These are phyloP conservation scores for Neolamprologus falcicula DNA, from an alignment of 2,113 vertebrate genomes.

Conservation along the genomic window DNA sequence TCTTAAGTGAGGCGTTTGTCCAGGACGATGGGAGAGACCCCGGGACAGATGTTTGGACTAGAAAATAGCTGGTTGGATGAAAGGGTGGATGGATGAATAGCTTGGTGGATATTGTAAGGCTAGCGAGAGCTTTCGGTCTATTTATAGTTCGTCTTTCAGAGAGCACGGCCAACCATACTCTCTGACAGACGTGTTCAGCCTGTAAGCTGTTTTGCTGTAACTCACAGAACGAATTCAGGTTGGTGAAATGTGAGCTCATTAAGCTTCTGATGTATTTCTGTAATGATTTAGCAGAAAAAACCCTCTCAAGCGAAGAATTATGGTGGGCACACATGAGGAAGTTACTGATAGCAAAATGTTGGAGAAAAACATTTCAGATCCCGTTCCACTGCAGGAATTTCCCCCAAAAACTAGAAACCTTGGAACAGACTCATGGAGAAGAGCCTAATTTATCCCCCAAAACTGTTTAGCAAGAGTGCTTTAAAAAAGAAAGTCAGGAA, in stretches of 20 bases:
- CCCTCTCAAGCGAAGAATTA: accelerated
- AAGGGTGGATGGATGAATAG: accelerated
- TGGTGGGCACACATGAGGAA: not conserved
- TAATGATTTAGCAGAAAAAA: not conserved
- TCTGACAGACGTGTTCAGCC: not conserved
- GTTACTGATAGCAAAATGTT: not conserved
- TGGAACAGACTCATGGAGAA: not conserved
- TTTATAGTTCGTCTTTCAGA: not conserved
- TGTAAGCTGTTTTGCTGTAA: not conserved
- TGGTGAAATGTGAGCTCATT: not conserved
- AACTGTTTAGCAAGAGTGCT: not conserved
- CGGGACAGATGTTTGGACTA: not conserved
- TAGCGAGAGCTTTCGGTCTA: accelerated
- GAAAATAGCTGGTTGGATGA: not conserved
- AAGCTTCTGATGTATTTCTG: not conserved
- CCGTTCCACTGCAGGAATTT: not conserved
- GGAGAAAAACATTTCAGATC: not conserved
- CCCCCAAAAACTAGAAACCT: accelerated
- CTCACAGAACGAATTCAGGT: not conserved
- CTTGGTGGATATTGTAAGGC: accelerated
- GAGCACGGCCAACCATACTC: not conserved
- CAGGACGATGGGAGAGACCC: not conserved
- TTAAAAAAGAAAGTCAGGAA: not conserved
- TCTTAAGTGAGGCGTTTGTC: not conserved
- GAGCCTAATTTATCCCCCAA: not conserved